These are phyloP conservation scores for Apoderus coryli DNA, from an alignment of 2,888 invertebrate genomes.

Conservation along the genomic window DNA sequence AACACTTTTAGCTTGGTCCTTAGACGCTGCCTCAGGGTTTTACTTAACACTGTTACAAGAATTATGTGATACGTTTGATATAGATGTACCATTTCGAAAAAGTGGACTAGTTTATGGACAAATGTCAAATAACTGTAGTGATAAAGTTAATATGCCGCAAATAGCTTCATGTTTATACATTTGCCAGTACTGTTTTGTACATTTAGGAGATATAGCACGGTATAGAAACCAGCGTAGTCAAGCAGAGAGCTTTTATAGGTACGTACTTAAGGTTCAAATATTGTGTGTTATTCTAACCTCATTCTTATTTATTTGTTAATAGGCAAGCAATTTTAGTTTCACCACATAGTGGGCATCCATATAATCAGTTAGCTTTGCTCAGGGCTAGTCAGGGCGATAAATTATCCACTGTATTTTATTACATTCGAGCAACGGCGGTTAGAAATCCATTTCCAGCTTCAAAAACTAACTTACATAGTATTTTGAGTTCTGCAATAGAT, in stretches of 20 bases:
- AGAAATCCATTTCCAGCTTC: constrained; percentile 78
- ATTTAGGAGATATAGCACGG: constrained; percentile 74
- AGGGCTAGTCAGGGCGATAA: constrained; percentile 69
- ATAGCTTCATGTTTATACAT: constrained; percentile 68
- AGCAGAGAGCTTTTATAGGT: constrained; percentile 73
- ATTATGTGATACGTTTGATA: constrained; percentile 64
- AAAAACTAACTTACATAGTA: constrained; percentile 62
- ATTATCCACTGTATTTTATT: constrained; percentile 73
- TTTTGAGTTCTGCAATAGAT: constrained; percentile 43
- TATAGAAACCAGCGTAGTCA: constrained; percentile 69
- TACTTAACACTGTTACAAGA: constrained; percentile 69
- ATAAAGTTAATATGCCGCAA: constrained; percentile 35
- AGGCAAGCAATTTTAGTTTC: constrained; percentile 61
- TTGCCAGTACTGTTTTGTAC: constrained; percentile 79
- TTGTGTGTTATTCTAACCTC: constrained; percentile 5
- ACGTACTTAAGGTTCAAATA: constrained; percentile 18
- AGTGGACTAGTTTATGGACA: constrained; percentile 30
- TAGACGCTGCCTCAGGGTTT: constrained; percentile 76
- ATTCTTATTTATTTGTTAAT: constrained; percentile 13
- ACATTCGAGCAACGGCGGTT: constrained; percentile 69
- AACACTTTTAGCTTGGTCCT: constrained; percentile 62
- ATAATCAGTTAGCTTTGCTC: constrained; percentile 74
- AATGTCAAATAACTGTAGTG: constrained; percentile 20
- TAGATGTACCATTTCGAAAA: constrained; percentile 63
- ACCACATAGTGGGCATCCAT: constrained; percentile 72